Base-by-base conservation (phyloP, 2,797 vertebrate species). In the Gadopsis marmoratus region DNA sequence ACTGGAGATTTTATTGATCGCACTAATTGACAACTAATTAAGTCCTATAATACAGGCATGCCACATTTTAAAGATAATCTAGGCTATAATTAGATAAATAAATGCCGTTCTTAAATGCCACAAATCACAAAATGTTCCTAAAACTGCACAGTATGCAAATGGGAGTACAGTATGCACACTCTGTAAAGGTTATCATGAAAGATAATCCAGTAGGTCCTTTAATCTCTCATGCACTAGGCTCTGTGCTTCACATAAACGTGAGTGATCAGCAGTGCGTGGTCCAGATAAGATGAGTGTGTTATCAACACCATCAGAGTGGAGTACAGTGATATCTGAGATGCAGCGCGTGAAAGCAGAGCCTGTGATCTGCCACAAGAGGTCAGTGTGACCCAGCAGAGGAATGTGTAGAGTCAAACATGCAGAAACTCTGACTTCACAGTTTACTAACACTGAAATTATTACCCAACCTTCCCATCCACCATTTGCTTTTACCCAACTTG, bases 301-400 rank as follows among this genome's bases (percentile, higher is more conserved):
- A 62, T 67, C n/a, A 68, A 0, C 37, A 11, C 10, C 45, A 45
- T 4, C 37, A 29, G 23, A n/a, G 37, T 19, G 58, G 1, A 11
- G 3, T 9, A 21, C 17, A 65, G 71, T 33, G 26, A 19, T 41
- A 55, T 78, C 64, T 31, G 12, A 55, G 76, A 4, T 33, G 3
- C n/a, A 5, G 10, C 0, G 5, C 6, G 8, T 47, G 5, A 21
- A 29, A 5, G 59, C 60, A 65, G 31, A 7, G 50, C 3, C 21
- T 17, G 26, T 1, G 9, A 47, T 71, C 43, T 6, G 17, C 79
- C 92, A 85, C 82, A 5, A 85, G 91, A 61, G 78, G 91, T 45
- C 89, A 81, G 82, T 75, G 74, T 77, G 48, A 65, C 2, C 60
- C 8, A 62, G 58, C 59, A 71, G 47, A 47, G 12, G 39, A 65